Evolutionary conservation across 2,797 vertebrate species (phyloP).

Genomic region (Momotus momota): DNA sequence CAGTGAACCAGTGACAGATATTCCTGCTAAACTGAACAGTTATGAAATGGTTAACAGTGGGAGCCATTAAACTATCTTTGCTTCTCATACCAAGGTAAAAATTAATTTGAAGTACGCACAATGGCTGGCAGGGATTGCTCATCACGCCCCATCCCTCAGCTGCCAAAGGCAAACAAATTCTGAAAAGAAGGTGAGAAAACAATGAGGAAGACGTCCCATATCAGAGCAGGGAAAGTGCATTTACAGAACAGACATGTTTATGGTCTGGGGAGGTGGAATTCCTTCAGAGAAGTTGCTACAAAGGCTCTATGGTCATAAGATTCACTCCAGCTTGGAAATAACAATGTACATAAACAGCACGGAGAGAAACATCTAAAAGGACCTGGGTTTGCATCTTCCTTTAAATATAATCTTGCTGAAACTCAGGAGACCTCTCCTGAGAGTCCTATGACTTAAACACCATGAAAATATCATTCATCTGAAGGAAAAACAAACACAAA

Average conservation of each 20-base stretch:
- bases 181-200: background rate
- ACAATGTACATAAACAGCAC: background rate
- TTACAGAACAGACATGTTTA: background rate
- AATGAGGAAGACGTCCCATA: background rate
- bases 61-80: background rate
- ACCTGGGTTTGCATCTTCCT: background rate
- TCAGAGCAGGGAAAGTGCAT: background rate
- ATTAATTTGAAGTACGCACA: background rate
- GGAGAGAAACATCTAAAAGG: background rate
- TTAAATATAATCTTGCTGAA: background rate
- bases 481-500: background rate
- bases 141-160: background rate
- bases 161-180: background rate
- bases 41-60: background rate
- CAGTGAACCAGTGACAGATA: background rate
- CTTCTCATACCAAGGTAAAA: background rate
- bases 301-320: background rate
- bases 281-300: background rate
- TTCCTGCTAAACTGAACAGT: background rate
- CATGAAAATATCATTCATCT: background rate
- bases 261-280: background rate
- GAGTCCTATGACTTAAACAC: background rate
- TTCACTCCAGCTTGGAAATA: background rate
- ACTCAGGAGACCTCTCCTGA: background rate
- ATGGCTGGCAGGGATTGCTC: background rate